Conservation (phyloP, 2,797 vertebrate genomes). For the Sitta carolinensis region DNA sequence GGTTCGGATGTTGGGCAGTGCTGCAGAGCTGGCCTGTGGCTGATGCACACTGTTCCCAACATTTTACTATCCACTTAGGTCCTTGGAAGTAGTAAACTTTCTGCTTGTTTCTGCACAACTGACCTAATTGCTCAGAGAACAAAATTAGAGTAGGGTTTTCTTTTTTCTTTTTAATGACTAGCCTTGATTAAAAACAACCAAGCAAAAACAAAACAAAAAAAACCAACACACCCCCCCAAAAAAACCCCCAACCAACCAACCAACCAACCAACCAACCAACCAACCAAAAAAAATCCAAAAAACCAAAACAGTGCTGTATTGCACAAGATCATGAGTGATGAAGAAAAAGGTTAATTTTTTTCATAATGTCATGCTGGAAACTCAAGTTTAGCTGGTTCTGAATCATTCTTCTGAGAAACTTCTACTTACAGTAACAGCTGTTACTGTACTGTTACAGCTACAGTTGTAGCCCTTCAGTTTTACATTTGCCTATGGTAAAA, state of each 20-base stretch:
- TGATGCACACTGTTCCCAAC: background rate
- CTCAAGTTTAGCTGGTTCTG: background rate
- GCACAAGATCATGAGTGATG: background rate
- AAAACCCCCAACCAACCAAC: no score
- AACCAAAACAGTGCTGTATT: background rate
- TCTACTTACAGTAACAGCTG: background rate
- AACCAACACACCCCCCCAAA: no score
- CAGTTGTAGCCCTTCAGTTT: background rate
- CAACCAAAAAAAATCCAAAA: background rate
- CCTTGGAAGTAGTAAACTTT: background rate
- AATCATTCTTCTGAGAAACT: background rate
- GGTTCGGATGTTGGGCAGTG: background rate
- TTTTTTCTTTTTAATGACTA: background rate
- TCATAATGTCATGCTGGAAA: background rate
- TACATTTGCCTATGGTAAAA: background rate
- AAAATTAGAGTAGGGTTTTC: background rate
- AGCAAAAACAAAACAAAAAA: background rate
- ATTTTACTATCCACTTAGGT: background rate
- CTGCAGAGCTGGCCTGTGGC: background rate
- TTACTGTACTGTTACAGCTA: no score
- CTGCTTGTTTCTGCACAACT: background rate
- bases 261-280: no score
- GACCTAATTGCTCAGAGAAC: conserved; percentile 20
- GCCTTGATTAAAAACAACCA: background rate
- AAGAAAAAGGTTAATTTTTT: background rate